phyloP scores from a whole-genome alignment of 2,888 invertebrate genomes.

The Lycia hirtaria region DNA sequence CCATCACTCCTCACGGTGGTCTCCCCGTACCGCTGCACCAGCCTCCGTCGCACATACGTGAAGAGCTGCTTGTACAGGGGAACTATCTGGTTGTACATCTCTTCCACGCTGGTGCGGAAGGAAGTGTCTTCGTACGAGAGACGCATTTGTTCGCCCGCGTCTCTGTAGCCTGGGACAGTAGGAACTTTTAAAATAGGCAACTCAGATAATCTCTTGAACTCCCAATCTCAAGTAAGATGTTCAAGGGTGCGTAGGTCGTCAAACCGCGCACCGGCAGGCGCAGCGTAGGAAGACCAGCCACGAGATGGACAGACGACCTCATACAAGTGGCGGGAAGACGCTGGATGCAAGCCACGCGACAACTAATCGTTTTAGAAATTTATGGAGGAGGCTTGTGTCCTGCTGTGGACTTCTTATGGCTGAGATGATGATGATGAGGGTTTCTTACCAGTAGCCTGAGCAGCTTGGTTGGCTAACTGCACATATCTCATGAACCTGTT shows the following conservation, averaged over 20 bases:
- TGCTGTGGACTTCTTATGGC: too few relatives aligned
- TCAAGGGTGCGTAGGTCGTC: too few relatives aligned
- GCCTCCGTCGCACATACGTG: conserved; percentile 90
- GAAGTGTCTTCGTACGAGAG: conserved; percentile 89
- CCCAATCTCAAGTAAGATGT: too few relatives aligned
- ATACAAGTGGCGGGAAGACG: too few relatives aligned
- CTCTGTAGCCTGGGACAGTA: conserved; percentile 86
- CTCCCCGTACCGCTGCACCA: conserved; percentile 87
- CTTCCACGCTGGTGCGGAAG: conserved; percentile 85
- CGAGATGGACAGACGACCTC: too few relatives aligned
- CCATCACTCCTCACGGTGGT: conserved; percentile 87
- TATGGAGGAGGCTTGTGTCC: too few relatives aligned
- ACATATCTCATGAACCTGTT: conserved; percentile 92
- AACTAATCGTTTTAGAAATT: too few relatives aligned
- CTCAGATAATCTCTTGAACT: too few relatives aligned
- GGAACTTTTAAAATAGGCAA: too few relatives aligned
- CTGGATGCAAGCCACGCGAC: too few relatives aligned
- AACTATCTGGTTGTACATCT: conserved; percentile 86
- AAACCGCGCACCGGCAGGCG: too few relatives aligned
- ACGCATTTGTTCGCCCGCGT: conserved; percentile 93
- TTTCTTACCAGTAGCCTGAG: conserved; percentile 88
- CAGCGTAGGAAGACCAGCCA: too few relatives aligned
- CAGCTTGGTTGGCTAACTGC: conserved; percentile 92
- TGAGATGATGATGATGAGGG: not conserved
- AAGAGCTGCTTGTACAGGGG: conserved; percentile 94